phyloP scores from a whole-genome alignment of 1,140 invertebrate genomes.

The Aphaenogaster rudis region DNA sequence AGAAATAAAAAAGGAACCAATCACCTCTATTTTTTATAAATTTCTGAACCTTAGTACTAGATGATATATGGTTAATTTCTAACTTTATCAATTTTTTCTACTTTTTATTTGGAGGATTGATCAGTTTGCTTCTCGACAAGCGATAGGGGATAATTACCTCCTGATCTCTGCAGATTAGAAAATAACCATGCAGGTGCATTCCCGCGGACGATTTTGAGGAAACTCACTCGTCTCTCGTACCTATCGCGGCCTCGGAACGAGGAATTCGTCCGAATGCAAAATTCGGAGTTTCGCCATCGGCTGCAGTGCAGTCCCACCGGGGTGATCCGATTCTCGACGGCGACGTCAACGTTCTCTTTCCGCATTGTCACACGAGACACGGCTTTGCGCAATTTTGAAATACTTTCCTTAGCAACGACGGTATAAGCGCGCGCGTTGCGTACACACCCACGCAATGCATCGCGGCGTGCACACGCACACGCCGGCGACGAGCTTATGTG shows the following conservation, averaged over 20 bases:
- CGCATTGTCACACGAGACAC: slow-evolving; percentile 55
- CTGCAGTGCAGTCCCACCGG: neutral
- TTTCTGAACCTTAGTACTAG: neutral
- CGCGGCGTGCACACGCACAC: neutral
- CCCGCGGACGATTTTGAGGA: neutral
- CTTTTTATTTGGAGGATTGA: neutral
- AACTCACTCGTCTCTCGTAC: neutral
- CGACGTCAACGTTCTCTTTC: slow-evolving; percentile 50
- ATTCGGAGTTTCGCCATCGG: slow-evolving; percentile 44
- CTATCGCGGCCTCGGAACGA: neutral
- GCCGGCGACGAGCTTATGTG: slow-evolving; percentile 4
- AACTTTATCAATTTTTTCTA: neutral
- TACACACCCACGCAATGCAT: slow-evolving; percentile 34
- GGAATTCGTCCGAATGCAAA: slow-evolving; percentile 52
- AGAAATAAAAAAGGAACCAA: neutral
- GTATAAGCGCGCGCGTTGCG: neutral
- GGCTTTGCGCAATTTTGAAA: slow-evolving; percentile 70
- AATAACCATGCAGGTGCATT: neutral
- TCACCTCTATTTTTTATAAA: neutral
- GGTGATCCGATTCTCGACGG: slow-evolving; percentile 37
- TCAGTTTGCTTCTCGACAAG: neutral
- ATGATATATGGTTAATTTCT: neutral
- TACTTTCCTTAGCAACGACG: slow-evolving; percentile 64
- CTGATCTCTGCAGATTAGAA: neutral
- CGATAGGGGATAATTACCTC: neutral